Percentiles rank a stretch among this genome's conserved stretches.
These are phyloP conservation scores for Drosophila dives DNA, from an alignment of 2,888 invertebrate genomes.

Conservation along the genomic window DNA sequence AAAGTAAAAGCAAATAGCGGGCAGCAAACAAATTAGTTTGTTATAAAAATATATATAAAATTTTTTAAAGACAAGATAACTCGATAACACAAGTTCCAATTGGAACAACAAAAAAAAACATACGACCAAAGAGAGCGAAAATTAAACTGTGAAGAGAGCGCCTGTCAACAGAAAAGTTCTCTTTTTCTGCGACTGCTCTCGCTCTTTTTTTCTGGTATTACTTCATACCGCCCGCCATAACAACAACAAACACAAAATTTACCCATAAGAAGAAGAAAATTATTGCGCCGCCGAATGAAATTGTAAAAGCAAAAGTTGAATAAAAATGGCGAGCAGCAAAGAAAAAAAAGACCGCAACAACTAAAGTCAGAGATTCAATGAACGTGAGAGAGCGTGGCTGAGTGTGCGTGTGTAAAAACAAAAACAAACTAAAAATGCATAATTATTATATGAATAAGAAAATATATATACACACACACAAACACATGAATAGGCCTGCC, in stretches of 20 bases:
- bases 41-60: constrained; percentile 26
- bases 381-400: constrained; percentile 3
- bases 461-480: constrained; percentile 9
- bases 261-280: constrained; percentile 69
- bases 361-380: constrained; percentile 17
- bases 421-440: constrained; percentile 53
- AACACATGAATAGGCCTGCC: constrained; percentile 41
- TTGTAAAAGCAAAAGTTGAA: constrained; percentile 71
- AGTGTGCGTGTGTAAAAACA: constrained; percentile 28
- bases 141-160: not conserved
- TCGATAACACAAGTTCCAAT: constrained; percentile 19
- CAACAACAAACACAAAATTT: constrained; percentile 46
- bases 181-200: constrained; percentile 7
- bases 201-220: constrained; percentile 45
- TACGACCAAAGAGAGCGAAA: constrained; percentile 6
- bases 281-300: constrained; percentile 78
- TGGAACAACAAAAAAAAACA: constrained; percentile 6
- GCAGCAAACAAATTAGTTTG: constrained; percentile 36
- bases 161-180: constrained; percentile 4
- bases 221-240: constrained; percentile 57
- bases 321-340: constrained; percentile 64
- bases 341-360: constrained; percentile 32
- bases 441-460: constrained; percentile 53
- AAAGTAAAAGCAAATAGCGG: constrained; percentile 13
- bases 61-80: constrained; percentile 30